A percentile compares a stretch with the other conserved stretches of the same genome.
Conservation (phyloP, 2,888 invertebrate species). For the Caenorhabditis becei region DNA sequence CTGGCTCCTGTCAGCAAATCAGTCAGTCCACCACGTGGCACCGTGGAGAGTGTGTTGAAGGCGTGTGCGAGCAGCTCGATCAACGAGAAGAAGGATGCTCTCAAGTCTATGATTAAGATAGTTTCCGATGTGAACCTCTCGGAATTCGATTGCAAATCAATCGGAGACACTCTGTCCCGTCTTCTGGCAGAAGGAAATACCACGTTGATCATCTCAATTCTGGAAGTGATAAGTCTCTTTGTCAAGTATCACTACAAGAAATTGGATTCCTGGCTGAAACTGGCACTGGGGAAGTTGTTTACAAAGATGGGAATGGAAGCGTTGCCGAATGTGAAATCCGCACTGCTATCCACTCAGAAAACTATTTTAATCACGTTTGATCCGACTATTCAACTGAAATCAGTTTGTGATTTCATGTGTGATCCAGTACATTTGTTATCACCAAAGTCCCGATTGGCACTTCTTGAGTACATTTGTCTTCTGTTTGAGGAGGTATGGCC, state of each 20-base stretch:
- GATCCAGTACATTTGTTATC: constrained; percentile 54
- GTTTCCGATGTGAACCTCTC: constrained; percentile 18
- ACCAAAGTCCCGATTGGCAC: constrained; percentile 41
- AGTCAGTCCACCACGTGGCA: background rate
- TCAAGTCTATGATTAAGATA: background rate
- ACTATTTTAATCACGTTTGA: constrained; percentile 42
- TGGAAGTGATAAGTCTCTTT: constrained; percentile 33
- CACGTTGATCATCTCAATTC: constrained; percentile 37
- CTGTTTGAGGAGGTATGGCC: constrained; percentile 62
- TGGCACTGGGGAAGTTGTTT: constrained; percentile 48
- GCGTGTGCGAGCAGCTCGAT: constrained; percentile 26
- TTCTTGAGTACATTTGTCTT: constrained; percentile 54
- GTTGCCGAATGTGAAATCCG: constrained; percentile 44
- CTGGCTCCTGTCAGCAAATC: background rate
- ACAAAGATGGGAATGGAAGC: constrained; percentile 41
- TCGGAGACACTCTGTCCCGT: constrained; percentile 47
- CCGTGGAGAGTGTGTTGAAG: constrained; percentile 17
- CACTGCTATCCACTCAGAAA: constrained; percentile 37
- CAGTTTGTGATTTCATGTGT: constrained; percentile 57
- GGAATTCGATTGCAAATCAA: constrained; percentile 33
- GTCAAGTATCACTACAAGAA: constrained; percentile 31
- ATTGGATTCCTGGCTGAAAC: constrained; percentile 44
- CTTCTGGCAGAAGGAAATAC: constrained; percentile 55
- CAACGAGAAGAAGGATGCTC: constrained; percentile 38
- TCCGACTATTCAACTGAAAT: constrained; percentile 44